These are phyloP conservation scores for Bagarius yarrelli DNA, from an alignment of 2,113 vertebrate species.

Conservation along the genomic window DNA sequence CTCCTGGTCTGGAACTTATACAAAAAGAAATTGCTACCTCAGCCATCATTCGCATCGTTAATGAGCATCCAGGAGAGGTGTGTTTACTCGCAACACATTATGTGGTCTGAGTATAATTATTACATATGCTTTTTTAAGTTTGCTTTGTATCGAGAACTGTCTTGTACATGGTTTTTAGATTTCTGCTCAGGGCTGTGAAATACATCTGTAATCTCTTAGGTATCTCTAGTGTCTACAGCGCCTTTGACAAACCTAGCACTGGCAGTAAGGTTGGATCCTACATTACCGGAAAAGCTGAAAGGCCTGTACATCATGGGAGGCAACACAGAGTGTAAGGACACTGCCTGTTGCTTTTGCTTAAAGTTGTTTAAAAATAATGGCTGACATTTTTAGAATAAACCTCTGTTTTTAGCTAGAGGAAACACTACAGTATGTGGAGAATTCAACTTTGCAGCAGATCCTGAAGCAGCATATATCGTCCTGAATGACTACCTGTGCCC, in stretches of 20 bases:
- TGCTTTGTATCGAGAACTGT: background rate
- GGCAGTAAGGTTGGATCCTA: slow-evolving; percentile 76
- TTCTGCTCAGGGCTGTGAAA: background rate
- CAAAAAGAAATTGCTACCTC: slow-evolving; percentile 68
- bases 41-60: slow-evolving; percentile 70
- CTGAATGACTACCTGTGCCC: slow-evolving; percentile 73
- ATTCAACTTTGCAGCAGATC: slow-evolving; percentile 76
- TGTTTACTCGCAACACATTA: slow-evolving; percentile 1
- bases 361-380: background rate
- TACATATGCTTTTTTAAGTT: background rate
- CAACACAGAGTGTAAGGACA: slow-evolving; percentile 71
- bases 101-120: background rate
- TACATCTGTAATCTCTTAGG: slow-evolving; percentile 48
- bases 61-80: slow-evolving; percentile 71
- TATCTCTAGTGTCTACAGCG: slow-evolving; percentile 70
- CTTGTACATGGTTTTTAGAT: background rate
- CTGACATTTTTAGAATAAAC: background rate
- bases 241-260: slow-evolving; percentile 79
- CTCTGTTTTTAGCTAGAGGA: slow-evolving; percentile 65
- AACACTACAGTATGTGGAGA: slow-evolving; percentile 72
- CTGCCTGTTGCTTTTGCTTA: background rate
- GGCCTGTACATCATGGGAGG: slow-evolving; percentile 81
- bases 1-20: slow-evolving; percentile 65
- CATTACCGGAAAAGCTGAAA: slow-evolving; percentile 70
- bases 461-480: slow-evolving; percentile 77